Evolutionary conservation across 2,797 vertebrate species (phyloP), one percentile per base, ranked within the genome.

Genomic region (Remorina albescens): DNA sequence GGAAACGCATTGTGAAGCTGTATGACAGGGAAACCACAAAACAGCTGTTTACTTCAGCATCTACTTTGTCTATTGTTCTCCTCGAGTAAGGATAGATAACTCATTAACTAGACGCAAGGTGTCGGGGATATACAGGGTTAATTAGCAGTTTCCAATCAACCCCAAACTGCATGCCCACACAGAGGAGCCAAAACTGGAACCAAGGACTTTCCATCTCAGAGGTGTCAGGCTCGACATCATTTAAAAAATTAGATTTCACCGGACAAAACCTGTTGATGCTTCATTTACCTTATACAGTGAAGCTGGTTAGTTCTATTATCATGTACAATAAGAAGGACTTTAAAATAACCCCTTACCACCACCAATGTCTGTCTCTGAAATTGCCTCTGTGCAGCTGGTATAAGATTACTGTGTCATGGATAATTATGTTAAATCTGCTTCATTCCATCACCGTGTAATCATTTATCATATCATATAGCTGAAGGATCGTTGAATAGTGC

Each of bases 401-500:
- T 41, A 47, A 26, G 19, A 63, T 63, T 50, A 23, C 19, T 23
- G 19, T n/a, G 36, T 57, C n/a, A 46, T 15, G 19, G 39, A 26
- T 37, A 61, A 66, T 65, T 19, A 56, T 55, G 36, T 36, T 19
- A 28, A 50, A 74, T 55, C 2, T 23, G 37, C 32, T 36, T 62
- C 30, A 21, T 49, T 21, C 53, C 50, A 51, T 30, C 21, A 63
- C 13, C 2, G 26, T 19, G 39, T 44, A 36, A 60, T 46, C n/a
- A n/a, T n/a, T n/a, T n/a, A n/a, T n/a, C n/a, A 23, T 39, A 16
- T 36, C 6, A 59, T 23, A 50, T 10, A 67, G 47, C 39, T 37
- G 15, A 62, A 63, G 32, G 12, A 75, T 59, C 26, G 34, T 26
- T 8, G 30, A 28, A 47, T 56, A 47, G 4, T 21, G 47, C 15